phyloP scores from a whole-genome alignment of 2,797 vertebrate species.

The Sebastolobus alascanus region DNA sequence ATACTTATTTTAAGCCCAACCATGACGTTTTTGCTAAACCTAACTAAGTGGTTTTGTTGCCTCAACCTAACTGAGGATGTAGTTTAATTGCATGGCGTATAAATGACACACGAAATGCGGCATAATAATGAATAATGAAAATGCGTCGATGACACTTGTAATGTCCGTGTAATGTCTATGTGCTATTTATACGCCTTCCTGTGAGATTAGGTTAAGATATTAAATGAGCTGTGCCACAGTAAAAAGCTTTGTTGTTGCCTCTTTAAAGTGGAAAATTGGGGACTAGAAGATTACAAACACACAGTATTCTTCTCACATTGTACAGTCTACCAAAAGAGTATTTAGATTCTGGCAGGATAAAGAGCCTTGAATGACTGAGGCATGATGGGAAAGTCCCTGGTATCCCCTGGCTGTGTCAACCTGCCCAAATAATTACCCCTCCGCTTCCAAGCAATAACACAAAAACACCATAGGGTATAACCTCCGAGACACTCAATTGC shows the following conservation, averaged over 20 bases:
- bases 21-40: neutral
- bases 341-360: conserved; percentile 33
- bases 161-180: too few species aligned
- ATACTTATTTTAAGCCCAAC: neutral
- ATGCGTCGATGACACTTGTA: too few species aligned
- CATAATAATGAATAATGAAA: neutral
- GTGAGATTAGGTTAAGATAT: neutral
- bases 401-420: conserved; percentile 30
- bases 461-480: conserved; percentile 34
- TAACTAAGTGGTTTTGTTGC: neutral
- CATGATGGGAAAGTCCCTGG: conserved; percentile 69
- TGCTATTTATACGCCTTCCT: neutral
- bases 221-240: neutral
- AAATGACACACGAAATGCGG: neutral
- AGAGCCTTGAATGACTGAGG: conserved; percentile 26
- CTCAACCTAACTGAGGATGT: too few species aligned
- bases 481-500: conserved; percentile 16
- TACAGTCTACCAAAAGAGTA: conserved; percentile 10
- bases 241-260: neutral
- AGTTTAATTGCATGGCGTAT: too few species aligned
- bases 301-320: neutral
- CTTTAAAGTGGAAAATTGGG: neutral
- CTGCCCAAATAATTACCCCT: conserved; percentile 33
- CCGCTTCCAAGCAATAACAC: conserved; percentile 38
- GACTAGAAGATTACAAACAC: neutral